phyloP scores from a whole-genome alignment of 2,888 invertebrate species.

The Neocrepidodera transversa region DNA sequence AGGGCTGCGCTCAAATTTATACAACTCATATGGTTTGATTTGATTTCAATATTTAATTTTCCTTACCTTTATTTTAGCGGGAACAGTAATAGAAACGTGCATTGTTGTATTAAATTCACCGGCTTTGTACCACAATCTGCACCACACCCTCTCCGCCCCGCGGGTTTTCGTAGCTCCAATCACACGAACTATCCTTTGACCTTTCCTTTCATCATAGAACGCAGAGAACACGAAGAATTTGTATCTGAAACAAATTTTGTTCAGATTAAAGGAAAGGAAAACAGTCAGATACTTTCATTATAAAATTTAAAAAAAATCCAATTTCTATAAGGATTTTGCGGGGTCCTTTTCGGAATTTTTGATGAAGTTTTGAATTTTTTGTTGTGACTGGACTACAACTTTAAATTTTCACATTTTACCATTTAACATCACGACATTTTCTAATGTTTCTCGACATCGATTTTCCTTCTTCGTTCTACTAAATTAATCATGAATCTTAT shows the following conservation, averaged over 20 bases:
- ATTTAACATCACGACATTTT: constrained; percentile 17
- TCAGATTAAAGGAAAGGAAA: background rate
- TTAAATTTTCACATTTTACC: constrained; percentile 4
- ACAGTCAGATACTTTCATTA: background rate
- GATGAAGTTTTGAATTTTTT: too few relatives aligned
- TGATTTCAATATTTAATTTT: background rate
- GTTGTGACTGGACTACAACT: background rate
- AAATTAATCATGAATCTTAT: constrained; percentile 12
- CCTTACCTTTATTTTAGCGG: constrained; percentile 76
- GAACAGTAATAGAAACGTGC: constrained; percentile 68
- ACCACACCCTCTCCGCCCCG: constrained; percentile 81
- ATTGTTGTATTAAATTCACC: constrained; percentile 48
- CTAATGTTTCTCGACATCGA: constrained; percentile 13
- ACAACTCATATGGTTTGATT: background rate
- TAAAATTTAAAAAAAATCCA: too few relatives aligned
- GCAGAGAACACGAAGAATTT: constrained; percentile 94
- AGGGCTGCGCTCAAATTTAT: background rate
- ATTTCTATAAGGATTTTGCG: too few relatives aligned
- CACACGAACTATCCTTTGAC: constrained; percentile 74
- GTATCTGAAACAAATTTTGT: constrained; percentile 65
- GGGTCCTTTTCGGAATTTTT: too few relatives aligned
- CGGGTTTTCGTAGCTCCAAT: constrained; percentile 90
- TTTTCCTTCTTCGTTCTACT: constrained; percentile 7
- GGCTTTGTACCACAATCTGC: constrained; percentile 75
- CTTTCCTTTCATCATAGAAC: constrained; percentile 79